These are phyloP conservation scores for Hesperophylax magnus DNA, from an alignment of 1,140 invertebrate genomes.

Conservation along the genomic window DNA sequence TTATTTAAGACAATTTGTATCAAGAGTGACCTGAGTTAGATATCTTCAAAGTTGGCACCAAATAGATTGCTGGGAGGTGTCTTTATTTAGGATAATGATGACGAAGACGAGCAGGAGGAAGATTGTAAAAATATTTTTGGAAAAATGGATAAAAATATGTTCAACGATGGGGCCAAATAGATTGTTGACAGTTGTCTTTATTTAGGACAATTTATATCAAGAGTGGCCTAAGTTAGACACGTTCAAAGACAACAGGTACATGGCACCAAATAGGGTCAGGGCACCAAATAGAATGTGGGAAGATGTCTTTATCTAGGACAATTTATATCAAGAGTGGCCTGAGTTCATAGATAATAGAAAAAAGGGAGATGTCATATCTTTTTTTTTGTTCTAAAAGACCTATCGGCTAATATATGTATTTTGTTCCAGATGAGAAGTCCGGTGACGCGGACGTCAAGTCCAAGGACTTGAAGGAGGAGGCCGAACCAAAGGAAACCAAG, in stretches of 20 bases:
- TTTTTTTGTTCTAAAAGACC: too few species aligned
- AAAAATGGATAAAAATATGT: too few species aligned
- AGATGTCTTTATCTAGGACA: not conserved
- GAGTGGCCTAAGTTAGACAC: not conserved
- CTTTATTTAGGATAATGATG: not conserved
- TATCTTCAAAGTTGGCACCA: not conserved
- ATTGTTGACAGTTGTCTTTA: too few species aligned
- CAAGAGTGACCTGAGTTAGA: not conserved
- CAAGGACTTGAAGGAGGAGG: constrained; percentile 67
- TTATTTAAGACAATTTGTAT: not conserved
- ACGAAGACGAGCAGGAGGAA: too few species aligned
- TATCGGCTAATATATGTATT: not conserved
- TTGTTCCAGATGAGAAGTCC: constrained; percentile 31
- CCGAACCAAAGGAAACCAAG: constrained; percentile 63
- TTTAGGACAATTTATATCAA: constrained; percentile 1
- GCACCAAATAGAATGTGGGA: too few species aligned
- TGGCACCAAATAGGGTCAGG: too few species aligned
- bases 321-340: not conserved
- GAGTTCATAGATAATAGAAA: too few species aligned
- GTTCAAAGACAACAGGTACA: not conserved
- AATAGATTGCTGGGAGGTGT: too few species aligned
- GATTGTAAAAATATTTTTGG: too few species aligned
- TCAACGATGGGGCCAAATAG: too few species aligned
- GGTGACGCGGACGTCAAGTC: constrained; percentile 68
- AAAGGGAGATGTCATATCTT: too few species aligned